Conservation (phyloP, 2,888 invertebrate species). For the Cancer borealis region DNA sequence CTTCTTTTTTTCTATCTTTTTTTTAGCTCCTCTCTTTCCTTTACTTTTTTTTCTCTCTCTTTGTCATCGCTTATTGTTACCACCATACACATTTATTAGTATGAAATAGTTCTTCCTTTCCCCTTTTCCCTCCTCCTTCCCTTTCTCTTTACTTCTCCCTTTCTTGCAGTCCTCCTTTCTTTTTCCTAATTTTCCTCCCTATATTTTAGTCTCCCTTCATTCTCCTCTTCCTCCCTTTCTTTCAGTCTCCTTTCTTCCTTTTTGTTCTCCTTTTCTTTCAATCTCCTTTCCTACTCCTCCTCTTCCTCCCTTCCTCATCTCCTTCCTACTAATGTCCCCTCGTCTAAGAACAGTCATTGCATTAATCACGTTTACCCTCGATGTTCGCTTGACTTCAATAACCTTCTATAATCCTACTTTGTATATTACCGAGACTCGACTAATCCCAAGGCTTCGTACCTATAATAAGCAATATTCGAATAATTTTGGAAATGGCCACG, state of each 20-base stretch:
- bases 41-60: no score
- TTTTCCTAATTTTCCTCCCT: neutral
- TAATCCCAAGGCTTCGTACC: neutral
- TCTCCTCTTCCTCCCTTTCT: neutral
- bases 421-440: neutral
- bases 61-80: neutral
- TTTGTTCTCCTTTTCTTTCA: neutral
- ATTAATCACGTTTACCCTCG: neutral
- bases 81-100: no score
- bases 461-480: neutral
- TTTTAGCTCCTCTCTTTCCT: neutral
- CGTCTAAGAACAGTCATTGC: neutral
- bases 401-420: neutral
- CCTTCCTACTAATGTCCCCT: neutral
- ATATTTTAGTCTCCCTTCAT: neutral
- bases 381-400: neutral
- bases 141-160: neutral
- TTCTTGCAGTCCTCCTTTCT: neutral
- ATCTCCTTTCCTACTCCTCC: neutral
- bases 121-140: neutral
- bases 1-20: neutral
- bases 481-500: constrained; percentile 8
- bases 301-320: neutral
- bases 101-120: neutral
- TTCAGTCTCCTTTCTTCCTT: neutral